phyloP scores from a whole-genome alignment of 2,888 invertebrate genomes.

The Latrodectus elegans region DNA sequence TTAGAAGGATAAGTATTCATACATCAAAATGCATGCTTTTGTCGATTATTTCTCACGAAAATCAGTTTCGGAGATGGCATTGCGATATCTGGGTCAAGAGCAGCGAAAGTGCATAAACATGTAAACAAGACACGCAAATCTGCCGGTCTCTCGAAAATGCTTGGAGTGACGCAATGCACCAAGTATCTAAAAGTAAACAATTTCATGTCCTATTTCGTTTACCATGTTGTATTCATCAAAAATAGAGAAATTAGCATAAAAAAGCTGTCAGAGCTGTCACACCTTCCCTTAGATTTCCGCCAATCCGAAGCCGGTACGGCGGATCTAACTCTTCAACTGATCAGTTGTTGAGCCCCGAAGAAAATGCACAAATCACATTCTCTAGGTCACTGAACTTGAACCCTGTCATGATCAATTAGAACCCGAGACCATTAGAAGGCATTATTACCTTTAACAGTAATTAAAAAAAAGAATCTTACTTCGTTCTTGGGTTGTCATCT shows the following conservation, averaged over 20 bases:
- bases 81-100: neutral
- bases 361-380: conserved; percentile 14
- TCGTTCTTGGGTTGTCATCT: conserved; percentile 39
- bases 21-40: neutral
- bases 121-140: neutral
- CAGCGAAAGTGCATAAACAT: conserved; percentile 1
- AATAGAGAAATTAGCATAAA: no score
- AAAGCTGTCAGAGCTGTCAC: no score
- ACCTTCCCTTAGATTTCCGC: neutral
- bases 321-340: neutral
- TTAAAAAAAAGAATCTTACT: conserved; percentile 35
- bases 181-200: conserved; percentile 30
- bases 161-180: conserved; percentile 40
- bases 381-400: conserved; percentile 46
- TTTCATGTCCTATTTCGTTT: neutral
- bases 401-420: conserved; percentile 6
- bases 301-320: neutral
- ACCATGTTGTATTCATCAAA: neutral
- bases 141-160: neutral
- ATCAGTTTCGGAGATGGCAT: neutral
- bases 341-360: neutral
- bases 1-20: neutral
- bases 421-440: neutral
- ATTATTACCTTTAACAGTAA: neutral
- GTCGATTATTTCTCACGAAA: neutral